phyloP scores from a whole-genome alignment of 2,888 invertebrate genomes.

The Macaria liturata region DNA sequence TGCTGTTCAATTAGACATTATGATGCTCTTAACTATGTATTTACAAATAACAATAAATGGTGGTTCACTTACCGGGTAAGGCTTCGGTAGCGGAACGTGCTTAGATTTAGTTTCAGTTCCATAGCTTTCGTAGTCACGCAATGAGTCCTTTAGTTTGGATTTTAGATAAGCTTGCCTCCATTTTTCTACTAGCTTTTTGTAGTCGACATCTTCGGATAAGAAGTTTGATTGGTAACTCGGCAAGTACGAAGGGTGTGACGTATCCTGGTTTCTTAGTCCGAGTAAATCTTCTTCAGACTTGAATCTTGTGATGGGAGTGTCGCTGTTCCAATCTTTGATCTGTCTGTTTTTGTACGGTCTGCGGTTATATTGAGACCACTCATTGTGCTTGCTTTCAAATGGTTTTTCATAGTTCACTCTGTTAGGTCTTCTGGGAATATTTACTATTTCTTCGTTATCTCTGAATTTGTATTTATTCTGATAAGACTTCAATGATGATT shows the following conservation, averaged over 20 bases:
- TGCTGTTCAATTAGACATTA: constrained; percentile 58
- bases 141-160: constrained; percentile 65
- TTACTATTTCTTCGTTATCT: constrained; percentile 58
- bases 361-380: constrained; percentile 52
- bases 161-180: constrained; percentile 73
- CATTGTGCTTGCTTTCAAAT: constrained; percentile 50
- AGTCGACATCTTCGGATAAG: constrained; percentile 59
- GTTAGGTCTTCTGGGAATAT: constrained; percentile 63
- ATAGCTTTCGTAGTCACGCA: constrained; percentile 63
- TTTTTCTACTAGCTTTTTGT: constrained; percentile 67
- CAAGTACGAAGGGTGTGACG: constrained; percentile 64
- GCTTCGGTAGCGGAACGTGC: constrained; percentile 70
- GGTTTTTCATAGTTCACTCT: constrained; percentile 53
- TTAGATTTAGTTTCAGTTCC: constrained; percentile 65
- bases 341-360: constrained; percentile 56
- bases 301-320: constrained; percentile 56
- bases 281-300: constrained; percentile 76
- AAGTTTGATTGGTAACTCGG: constrained; percentile 56
- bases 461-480: constrained; percentile 48
- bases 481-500: neutral
- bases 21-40: constrained; percentile 22
- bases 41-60: constrained; percentile 25
- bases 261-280: constrained; percentile 70
- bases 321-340: constrained; percentile 61
- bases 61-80: constrained; percentile 68